These are phyloP conservation scores for Colaptes auratus DNA, from an alignment of 2,113 vertebrate species.

Conservation along the genomic window DNA sequence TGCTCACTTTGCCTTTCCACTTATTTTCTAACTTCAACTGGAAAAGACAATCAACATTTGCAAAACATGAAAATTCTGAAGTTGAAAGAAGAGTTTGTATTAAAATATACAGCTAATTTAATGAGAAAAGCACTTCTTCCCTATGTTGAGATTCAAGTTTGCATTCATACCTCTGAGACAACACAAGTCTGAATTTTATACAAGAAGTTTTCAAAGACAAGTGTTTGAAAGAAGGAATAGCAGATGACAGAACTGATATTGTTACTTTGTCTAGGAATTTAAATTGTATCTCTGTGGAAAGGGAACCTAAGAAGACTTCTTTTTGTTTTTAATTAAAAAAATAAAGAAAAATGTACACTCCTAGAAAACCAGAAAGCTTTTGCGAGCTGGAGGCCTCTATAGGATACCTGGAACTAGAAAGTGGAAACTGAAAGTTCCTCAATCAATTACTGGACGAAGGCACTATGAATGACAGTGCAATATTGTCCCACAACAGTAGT, in stretches of 20 bases:
- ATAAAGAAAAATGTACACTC: not conserved
- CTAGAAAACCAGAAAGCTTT: slow-evolving; percentile 8
- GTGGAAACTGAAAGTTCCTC: slow-evolving; percentile 26
- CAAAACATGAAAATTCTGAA: slow-evolving; percentile 47
- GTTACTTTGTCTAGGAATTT: slow-evolving; percentile 61
- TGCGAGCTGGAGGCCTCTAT: not conserved
- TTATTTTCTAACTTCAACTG: slow-evolving; percentile 47
- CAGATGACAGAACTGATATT: not conserved
- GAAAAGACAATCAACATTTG: slow-evolving; percentile 57
- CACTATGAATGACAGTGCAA: not conserved
- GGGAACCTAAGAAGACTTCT: not conserved
- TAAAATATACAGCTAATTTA: slow-evolving; percentile 53
- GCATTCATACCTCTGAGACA: slow-evolving; percentile 43
- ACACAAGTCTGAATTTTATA: slow-evolving; percentile 55
- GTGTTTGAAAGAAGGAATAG: slow-evolving; percentile 54
- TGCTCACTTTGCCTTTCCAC: slow-evolving; percentile 34
- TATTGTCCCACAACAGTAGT: not conserved
- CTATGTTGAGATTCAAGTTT: slow-evolving; percentile 27
- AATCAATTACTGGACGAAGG: not conserved
- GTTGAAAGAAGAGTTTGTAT: slow-evolving; percentile 34
- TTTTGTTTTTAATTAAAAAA: not conserved
- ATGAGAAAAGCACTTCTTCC: not conserved
- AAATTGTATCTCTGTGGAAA: not conserved
- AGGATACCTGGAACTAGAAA: slow-evolving; percentile 13
- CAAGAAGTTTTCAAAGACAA: slow-evolving; percentile 47